Conservation (phyloP, 1,140 invertebrate genomes). For the Lerema accius region DNA sequence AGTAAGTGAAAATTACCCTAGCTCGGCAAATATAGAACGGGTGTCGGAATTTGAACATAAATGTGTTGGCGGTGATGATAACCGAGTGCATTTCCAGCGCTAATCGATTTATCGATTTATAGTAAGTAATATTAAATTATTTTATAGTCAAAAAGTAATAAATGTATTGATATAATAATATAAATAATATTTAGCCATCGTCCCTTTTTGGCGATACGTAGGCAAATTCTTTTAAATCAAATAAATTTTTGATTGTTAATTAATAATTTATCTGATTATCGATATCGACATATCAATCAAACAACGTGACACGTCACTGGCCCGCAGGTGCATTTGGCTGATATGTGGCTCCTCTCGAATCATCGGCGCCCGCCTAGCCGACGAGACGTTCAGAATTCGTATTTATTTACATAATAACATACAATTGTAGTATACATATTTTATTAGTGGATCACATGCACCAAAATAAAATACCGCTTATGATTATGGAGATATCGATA, state of each 20-base stretch:
- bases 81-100: too few species aligned
- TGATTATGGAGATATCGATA: too few species aligned
- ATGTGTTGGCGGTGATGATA: too few species aligned
- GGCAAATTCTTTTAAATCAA: too few species aligned
- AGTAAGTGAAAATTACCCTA: neutral
- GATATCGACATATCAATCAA: constrained; percentile 43
- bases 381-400: neutral
- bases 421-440: neutral
- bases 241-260: neutral
- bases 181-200: too few species aligned
- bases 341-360: constrained; percentile 7
- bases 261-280: constrained; percentile 23
- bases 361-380: constrained; percentile 4
- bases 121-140: too few species aligned
- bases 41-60: neutral
- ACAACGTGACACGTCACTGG: constrained; percentile 41
- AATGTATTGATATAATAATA: too few species aligned
- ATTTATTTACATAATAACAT: constrained; percentile 3
- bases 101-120: too few species aligned
- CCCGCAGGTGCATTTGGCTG: constrained; percentile 57
- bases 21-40: neutral
- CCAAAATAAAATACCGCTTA: too few species aligned
- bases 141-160: too few species aligned
- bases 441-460: neutral
- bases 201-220: too few species aligned